Conservation (phyloP, 2,797 vertebrate species). For the Aplochiton taeniatus region DNA sequence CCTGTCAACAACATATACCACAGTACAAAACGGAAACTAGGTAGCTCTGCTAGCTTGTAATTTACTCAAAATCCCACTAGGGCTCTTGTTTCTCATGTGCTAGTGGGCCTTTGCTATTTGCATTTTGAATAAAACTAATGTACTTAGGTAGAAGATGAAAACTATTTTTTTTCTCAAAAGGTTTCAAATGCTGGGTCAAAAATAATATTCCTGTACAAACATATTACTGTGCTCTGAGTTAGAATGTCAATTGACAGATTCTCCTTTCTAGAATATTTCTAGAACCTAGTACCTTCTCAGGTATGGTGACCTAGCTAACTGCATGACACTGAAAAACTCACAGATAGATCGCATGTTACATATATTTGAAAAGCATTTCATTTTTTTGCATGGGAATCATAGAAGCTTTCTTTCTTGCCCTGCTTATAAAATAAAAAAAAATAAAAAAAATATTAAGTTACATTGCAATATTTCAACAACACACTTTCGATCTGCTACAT, state of each 20-base stretch:
- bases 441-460: slow-evolving; percentile 54
- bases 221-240: slow-evolving; percentile 39
- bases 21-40: slow-evolving; percentile 31
- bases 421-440: slow-evolving; percentile 52
- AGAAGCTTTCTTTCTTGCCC: slow-evolving; percentile 59
- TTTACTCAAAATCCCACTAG: slow-evolving; percentile 29
- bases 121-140: slow-evolving; percentile 41
- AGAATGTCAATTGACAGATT: slow-evolving; percentile 48
- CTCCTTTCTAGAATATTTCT: slow-evolving; percentile 71
- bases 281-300: slow-evolving; percentile 75
- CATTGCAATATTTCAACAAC: slow-evolving; percentile 67
- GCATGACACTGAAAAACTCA: slow-evolving; percentile 66
- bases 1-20: slow-evolving; percentile 27
- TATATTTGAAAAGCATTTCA: slow-evolving; percentile 63
- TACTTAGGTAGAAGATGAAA: slow-evolving; percentile 45
- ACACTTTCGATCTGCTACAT: slow-evolving; percentile 59
- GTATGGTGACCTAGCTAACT: slow-evolving; percentile 66
- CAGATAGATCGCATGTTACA: slow-evolving; percentile 69
- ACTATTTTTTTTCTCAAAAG: slow-evolving; percentile 65
- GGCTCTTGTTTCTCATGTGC: slow-evolving; percentile 46
- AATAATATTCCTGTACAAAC: slow-evolving; percentile 34
- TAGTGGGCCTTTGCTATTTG: slow-evolving; percentile 44
- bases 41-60: slow-evolving; percentile 30
- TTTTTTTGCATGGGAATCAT: slow-evolving; percentile 76
- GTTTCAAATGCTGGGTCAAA: slow-evolving; percentile 44